Base-by-base conservation (phyloP, 1,140 invertebrate species). In the Pachypeltis micranthus region DNA sequence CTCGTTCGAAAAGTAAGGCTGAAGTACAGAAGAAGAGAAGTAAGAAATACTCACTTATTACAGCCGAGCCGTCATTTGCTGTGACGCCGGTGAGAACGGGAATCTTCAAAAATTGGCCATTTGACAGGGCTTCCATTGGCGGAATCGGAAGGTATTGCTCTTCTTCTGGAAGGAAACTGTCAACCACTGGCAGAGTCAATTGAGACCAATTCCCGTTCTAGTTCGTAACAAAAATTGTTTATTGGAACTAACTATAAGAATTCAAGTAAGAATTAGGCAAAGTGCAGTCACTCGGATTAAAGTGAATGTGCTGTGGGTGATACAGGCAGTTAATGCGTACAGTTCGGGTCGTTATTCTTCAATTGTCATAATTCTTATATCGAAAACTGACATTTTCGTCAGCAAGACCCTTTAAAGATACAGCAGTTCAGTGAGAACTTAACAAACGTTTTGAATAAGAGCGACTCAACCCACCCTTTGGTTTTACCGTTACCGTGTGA, bases 11-110 rank as follows among this genome's bases (percentile, higher is more conserved):
- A 2, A 24, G 12, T 47, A 23, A 61, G 21, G 24, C 7, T n/a
- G 12, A 12, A 23, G 4, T 25, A 2, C 44, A 66, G 21, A 3
- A 51, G 25, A 55, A 3, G 14, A 29, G 26, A n/a, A n/a, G n/a
- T n/a, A n/a, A n/a, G n/a, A n/a, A n/a, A n/a, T n/a, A 47, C 57
- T 70, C 67, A 72, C 80, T 77, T 66, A 77, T 74, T 51, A 77
- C 70, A 65, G 79, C 76, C 26, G 79, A 75, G n/a, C 78, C 79
- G 68, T 85, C 82, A 65, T 82, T 75, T 60, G 79, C 79, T 14
- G 78, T 78, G 21, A 81, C 76, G 25, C 83, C 83, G 31, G 81
- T 77, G n/a, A 84, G 67, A 23, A 83, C 72, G 21, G 79, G 78
- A 29, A 79, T 72, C 63, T 77, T 74, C 23, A 69, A 71, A 29